These are phyloP conservation scores for Diadegma fenestrale DNA, from an alignment of 2,888 invertebrate genomes.

Conservation along the genomic window DNA sequence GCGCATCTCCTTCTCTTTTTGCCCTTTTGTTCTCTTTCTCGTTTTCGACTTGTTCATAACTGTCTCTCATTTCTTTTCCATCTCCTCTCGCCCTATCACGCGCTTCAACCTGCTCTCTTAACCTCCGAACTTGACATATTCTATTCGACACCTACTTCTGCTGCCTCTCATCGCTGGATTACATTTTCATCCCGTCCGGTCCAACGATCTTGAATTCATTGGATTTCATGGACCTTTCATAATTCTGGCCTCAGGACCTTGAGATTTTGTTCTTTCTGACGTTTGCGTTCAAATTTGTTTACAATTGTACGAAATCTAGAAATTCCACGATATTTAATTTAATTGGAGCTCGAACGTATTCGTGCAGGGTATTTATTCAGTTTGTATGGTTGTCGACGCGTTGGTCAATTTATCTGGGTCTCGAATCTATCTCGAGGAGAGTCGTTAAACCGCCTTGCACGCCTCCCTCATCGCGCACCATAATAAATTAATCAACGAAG, in stretches of 20 bases:
- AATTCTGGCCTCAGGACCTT: not conserved
- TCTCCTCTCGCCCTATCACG: slow-evolving; percentile 4
- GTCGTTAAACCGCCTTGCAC: slow-evolving; percentile 28
- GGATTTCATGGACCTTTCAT: not conserved
- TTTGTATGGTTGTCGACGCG: not conserved
- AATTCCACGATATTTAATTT: slow-evolving; percentile 47
- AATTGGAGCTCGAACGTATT: slow-evolving; percentile 11
- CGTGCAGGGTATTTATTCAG: not conserved
- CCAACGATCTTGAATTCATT: slow-evolving; percentile 12
- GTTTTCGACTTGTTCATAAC: slow-evolving; percentile 51
- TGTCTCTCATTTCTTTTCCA: slow-evolving; percentile 45
- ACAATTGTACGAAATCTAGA: slow-evolving; percentile 11
- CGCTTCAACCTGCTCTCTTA: slow-evolving; percentile 52
- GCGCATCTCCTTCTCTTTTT: slow-evolving; percentile 44
- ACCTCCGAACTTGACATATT: slow-evolving; percentile 48
- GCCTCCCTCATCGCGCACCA: slow-evolving; percentile 17
- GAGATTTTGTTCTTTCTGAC: not conserved
- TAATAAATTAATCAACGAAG: slow-evolving; percentile 70
- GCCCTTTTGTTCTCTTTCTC: not conserved
- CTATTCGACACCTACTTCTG: slow-evolving; percentile 12
- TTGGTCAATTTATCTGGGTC: slow-evolving; percentile 49
- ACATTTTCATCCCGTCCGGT: not conserved
- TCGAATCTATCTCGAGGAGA: slow-evolving; percentile 39
- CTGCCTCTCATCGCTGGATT: not conserved
- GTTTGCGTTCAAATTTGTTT: not conserved